Conservation (phyloP, 2,797 vertebrate genomes). For the Orientallactaga sibirica region DNA sequence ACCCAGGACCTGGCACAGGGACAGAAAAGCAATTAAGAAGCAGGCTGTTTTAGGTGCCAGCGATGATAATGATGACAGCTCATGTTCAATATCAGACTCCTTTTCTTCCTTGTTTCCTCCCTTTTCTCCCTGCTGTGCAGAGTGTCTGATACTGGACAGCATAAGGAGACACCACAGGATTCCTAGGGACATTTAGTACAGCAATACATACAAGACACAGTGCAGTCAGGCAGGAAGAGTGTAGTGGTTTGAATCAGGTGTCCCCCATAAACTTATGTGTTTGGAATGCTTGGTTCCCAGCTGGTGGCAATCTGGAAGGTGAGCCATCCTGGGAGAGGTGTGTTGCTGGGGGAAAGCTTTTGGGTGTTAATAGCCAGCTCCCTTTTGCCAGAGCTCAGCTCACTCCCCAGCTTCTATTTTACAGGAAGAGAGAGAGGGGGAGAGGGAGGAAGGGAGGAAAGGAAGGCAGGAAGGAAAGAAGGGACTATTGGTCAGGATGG, state of each 20-base stretch:
- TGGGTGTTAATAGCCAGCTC: no score
- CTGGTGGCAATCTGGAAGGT: no score
- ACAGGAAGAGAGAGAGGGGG: not conserved
- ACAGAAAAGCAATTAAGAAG: slow-evolving; percentile 10
- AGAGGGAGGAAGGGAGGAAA: no score
- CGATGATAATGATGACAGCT: not conserved
- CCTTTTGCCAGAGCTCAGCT: no score
- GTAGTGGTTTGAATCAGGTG: no score
- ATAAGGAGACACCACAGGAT: not conserved
- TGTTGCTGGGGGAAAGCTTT: no score
- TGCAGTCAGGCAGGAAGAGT: not conserved
- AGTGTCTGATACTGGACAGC: not conserved
- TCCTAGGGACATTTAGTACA: not conserved
- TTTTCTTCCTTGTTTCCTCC: not conserved
- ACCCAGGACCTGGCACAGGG: not conserved
- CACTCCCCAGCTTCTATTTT: no score
- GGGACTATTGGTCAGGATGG: not conserved
- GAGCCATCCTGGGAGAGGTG: no score
- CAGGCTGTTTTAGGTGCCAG: not conserved
- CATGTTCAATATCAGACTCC: not conserved
- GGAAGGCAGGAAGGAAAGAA: no score
- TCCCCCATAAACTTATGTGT: no score
- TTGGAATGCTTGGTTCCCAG: no score
- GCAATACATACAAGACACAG: not conserved
- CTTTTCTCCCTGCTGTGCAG: not conserved